phyloP scores from a whole-genome alignment of 2,797 vertebrate species.

The Lateolabrax maculatus region DNA sequence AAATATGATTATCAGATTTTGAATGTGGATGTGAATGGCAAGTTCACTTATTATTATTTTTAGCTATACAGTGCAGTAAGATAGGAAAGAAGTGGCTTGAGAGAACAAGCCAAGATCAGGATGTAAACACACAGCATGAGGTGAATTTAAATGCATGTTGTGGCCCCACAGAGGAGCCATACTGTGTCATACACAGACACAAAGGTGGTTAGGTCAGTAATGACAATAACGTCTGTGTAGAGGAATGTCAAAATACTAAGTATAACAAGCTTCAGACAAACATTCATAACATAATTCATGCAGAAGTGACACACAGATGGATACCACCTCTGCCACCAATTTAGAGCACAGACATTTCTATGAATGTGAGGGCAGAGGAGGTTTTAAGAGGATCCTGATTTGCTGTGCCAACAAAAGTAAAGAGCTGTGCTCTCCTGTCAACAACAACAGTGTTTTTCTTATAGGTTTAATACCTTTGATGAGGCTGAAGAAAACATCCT shows the following conservation, averaged over 20 bases:
- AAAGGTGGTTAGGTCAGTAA: conserved; percentile 24
- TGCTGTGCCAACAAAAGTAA: conserved; percentile 46
- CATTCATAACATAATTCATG: conserved; percentile 51
- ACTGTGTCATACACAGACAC: conserved; percentile 3
- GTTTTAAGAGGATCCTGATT: conserved; percentile 55
- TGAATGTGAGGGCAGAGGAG: conserved; percentile 47
- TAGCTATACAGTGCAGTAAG: neutral
- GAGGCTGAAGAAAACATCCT: conserved; percentile 26
- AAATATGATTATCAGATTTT: neutral
- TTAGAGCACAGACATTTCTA: conserved; percentile 50
- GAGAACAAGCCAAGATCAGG: conserved; percentile 8
- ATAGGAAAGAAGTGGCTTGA: neutral
- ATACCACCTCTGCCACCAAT: conserved; percentile 61
- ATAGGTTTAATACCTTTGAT: conserved; percentile 59
- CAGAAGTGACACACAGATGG: conserved; percentile 49
- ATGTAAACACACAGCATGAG: conserved; percentile 9
- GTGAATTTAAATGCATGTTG: conserved; percentile 6
- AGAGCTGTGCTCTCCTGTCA: conserved; percentile 51
- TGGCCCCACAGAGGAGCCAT: neutral
- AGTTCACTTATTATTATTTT: neutral
- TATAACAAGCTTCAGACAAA: conserved; percentile 35
- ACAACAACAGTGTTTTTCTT: conserved; percentile 31
- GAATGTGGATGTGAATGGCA: neutral
- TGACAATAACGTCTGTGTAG: conserved; percentile 12
- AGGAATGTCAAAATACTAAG: conserved; percentile 28